Evolutionary conservation across 2,797 vertebrate genomes (phyloP).

Genomic region (Balearica regulorum): DNA sequence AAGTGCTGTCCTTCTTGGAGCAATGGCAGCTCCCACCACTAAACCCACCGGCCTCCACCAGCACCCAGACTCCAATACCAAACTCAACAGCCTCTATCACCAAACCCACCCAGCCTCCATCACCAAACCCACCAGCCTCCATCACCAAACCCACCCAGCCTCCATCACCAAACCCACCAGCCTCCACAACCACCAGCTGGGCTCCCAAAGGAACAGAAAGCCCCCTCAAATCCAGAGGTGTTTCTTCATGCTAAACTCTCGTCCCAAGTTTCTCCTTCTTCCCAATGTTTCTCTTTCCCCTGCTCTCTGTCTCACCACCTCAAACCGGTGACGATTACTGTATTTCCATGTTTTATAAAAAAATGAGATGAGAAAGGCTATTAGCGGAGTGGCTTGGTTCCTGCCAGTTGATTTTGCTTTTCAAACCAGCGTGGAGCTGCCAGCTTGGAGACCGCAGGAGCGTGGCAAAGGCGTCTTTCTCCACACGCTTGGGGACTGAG

Average conservation of each 20-base stretch:
- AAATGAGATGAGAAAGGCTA: background rate
- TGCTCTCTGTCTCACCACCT: background rate
- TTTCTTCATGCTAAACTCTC: background rate
- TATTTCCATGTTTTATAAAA: background rate
- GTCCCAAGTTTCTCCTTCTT: background rate
- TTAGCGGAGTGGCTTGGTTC: fast-evolving
- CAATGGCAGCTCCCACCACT: background rate
- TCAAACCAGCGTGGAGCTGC: background rate
- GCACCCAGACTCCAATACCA: too few species aligned
- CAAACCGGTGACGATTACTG: background rate
- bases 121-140: background rate
- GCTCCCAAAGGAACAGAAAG: background rate
- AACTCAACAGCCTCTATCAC: background rate
- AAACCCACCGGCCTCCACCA: background rate
- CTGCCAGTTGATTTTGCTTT: background rate
- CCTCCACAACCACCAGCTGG: background rate
- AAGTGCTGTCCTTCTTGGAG: background rate
- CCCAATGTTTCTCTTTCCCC: background rate
- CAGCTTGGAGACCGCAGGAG: background rate
- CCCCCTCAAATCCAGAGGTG: background rate
- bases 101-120: background rate
- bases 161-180: background rate
- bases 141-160: background rate
- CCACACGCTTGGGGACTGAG: background rate
- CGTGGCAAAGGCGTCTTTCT: background rate